phyloP scores from a whole-genome alignment of 2,113 vertebrate species.

The Chascanopsetta lugubris region DNA sequence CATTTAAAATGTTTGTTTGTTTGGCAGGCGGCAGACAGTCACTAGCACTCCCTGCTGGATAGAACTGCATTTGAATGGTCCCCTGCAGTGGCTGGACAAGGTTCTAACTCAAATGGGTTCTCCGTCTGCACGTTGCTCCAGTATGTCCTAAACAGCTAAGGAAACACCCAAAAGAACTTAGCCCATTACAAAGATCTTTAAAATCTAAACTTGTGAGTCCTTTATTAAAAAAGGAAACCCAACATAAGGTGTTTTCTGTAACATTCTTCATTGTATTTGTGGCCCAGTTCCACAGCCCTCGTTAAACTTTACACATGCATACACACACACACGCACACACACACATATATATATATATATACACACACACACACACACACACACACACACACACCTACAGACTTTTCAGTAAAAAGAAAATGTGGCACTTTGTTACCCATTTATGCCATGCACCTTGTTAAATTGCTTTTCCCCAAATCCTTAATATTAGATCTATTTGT shows the following conservation, averaged over 20 bases:
- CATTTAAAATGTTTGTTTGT: conserved; percentile 17
- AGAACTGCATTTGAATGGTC: conserved; percentile 97
- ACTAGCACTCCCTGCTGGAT: conserved; percentile 99
- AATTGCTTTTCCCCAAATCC: conserved; percentile 78
- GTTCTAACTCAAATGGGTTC: conserved; percentile 99
- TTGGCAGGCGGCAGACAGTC: conserved; percentile 92
- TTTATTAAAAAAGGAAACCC: conserved; percentile 51
- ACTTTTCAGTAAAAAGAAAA: conserved; percentile 59
- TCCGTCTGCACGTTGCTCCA: conserved; percentile 96
- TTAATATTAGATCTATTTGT: conserved; percentile 80
- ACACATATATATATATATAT: conserved; percentile 2
- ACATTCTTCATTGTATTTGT: conserved; percentile 71
- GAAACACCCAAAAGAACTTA: conserved; percentile 49
- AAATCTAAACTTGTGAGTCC: conserved; percentile 68
- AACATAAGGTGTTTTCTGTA: conserved; percentile 66
- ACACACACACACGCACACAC: conserved; percentile 20
- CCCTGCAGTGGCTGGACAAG: conserved; percentile 98
- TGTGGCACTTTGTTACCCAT: conserved; percentile 81
- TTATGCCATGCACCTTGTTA: conserved; percentile 81
- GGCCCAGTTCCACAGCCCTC: conserved; percentile 64
- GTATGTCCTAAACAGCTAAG: conserved; percentile 90
- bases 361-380: conserved; percentile 1
- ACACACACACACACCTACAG: conserved; percentile 26
- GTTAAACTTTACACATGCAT: conserved; percentile 43
- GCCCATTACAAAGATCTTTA: conserved; percentile 67